These are phyloP conservation scores for Uromys caudimaculatus DNA, from an alignment of 2,797 vertebrate species.

Conservation along the genomic window DNA sequence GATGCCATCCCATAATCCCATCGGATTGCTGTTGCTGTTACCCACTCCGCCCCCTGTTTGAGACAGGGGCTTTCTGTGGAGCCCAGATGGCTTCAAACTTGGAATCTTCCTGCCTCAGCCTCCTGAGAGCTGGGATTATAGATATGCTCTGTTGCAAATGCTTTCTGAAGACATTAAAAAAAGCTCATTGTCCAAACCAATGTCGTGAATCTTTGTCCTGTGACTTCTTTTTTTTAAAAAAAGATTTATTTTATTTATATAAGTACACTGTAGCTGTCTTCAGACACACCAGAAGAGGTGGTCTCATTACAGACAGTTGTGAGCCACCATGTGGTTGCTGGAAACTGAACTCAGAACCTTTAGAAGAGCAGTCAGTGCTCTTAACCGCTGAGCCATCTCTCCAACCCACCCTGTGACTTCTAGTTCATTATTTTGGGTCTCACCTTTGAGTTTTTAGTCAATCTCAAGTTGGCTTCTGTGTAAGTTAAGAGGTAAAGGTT, in stretches of 20 bases:
- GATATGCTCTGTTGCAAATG: background rate
- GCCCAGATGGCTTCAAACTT: background rate
- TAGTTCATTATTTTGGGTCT: background rate
- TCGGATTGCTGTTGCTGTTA: background rate
- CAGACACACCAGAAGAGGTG: too few species aligned
- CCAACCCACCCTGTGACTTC: too few species aligned
- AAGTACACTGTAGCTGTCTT: too few species aligned
- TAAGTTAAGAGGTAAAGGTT: background rate
- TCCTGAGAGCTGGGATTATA: background rate
- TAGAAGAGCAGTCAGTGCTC: too few species aligned
- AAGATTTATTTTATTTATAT: too few species aligned
- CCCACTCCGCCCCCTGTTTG: background rate
- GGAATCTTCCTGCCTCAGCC: background rate
- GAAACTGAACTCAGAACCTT: too few species aligned
- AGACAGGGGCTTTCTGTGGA: background rate
- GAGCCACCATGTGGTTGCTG: too few species aligned
- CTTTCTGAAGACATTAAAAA: background rate
- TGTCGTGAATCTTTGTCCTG: background rate
- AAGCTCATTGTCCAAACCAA: background rate
- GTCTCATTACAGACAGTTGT: too few species aligned
- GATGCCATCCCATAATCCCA: background rate
- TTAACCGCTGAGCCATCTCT: too few species aligned
- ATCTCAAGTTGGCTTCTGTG: background rate
- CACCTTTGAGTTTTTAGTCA: background rate
- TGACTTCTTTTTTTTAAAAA: background rate